Conservation (phyloP, 2,888 invertebrate species). For the Thymelicus lineola region DNA sequence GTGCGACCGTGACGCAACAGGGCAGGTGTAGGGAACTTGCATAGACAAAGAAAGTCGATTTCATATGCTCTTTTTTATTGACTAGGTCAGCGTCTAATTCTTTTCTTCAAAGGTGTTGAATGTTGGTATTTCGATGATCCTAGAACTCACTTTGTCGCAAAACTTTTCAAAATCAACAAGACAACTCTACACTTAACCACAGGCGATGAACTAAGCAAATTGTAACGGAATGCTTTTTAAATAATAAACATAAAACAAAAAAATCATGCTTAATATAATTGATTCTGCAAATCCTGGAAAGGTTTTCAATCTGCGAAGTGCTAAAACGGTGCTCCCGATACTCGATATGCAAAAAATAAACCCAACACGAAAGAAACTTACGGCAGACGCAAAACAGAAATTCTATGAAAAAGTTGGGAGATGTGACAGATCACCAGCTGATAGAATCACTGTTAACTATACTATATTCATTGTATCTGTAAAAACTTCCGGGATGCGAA, state of each 20-base stretch:
- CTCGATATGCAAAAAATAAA: slow-evolving; percentile 49
- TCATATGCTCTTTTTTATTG: slow-evolving; percentile 60
- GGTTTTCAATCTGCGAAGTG: slow-evolving; percentile 40
- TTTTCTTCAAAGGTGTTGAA: slow-evolving; percentile 37
- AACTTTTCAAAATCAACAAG: slow-evolving; percentile 1
- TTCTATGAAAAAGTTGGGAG: slow-evolving; percentile 1
- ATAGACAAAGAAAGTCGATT: slow-evolving; percentile 69
- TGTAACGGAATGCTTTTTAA: too few relatives aligned
- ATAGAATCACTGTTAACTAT: background rate
- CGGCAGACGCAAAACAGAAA: slow-evolving; percentile 61
- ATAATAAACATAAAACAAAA: too few relatives aligned
- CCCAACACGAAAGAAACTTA: slow-evolving; percentile 54
- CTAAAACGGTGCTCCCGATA: slow-evolving; percentile 49
- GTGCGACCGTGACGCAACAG: slow-evolving; percentile 74
- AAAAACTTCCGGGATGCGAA: too few relatives aligned
- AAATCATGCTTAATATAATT: background rate
- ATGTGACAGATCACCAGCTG: slow-evolving; percentile 6
- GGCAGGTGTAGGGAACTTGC: slow-evolving; percentile 75
- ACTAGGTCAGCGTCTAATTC: slow-evolving; percentile 68
- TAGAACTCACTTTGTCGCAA: background rate
- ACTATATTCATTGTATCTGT: background rate
- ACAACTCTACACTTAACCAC: background rate
- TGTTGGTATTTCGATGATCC: slow-evolving; percentile 28
- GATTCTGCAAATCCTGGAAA: slow-evolving; percentile 13
- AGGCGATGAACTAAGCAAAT: too few relatives aligned